Conservation (phyloP, 2,888 invertebrate genomes). For the Eulithis testata region DNA sequence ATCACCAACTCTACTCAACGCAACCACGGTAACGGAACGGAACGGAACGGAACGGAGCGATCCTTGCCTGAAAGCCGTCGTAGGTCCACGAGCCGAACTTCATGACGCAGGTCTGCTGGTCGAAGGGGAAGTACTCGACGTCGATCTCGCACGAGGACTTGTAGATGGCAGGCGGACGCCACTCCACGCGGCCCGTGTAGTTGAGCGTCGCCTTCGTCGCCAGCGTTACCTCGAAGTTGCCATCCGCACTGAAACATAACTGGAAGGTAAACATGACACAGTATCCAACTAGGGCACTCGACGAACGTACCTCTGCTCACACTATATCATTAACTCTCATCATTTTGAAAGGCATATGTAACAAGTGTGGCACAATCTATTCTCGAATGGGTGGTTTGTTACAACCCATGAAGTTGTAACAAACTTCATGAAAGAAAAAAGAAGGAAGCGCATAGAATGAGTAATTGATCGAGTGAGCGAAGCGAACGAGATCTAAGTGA, state of each 20-base stretch:
- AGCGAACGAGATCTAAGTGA: too few relatives aligned
- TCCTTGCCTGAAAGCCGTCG: slow-evolving; percentile 95
- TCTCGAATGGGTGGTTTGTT: too few relatives aligned
- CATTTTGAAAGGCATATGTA: too few relatives aligned
- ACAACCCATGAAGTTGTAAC: too few relatives aligned
- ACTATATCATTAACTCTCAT: too few relatives aligned
- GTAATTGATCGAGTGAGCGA: too few relatives aligned
- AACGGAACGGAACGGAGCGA: too few relatives aligned
- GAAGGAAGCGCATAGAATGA: background rate
- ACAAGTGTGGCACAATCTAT: too few relatives aligned
- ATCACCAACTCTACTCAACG: background rate
- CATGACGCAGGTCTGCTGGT: slow-evolving; percentile 96
- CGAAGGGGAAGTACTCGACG: slow-evolving; percentile 97
- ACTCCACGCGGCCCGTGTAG: slow-evolving; percentile 94
- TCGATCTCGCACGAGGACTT: slow-evolving; percentile 97
- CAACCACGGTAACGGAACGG: background rate
- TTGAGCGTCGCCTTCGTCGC: slow-evolving; percentile 95
- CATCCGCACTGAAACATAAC: slow-evolving; percentile 85
- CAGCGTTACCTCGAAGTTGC: slow-evolving; percentile 96
- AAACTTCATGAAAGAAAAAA: too few relatives aligned
- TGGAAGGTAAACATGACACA: background rate
- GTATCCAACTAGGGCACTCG: too few relatives aligned
- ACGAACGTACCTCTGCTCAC: too few relatives aligned
- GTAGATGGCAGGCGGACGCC: slow-evolving; percentile 98
- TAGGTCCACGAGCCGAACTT: slow-evolving; percentile 98